These are phyloP conservation scores for Lycophotia porphyrea DNA, from an alignment of 2,888 invertebrate genomes.

Conservation along the genomic window DNA sequence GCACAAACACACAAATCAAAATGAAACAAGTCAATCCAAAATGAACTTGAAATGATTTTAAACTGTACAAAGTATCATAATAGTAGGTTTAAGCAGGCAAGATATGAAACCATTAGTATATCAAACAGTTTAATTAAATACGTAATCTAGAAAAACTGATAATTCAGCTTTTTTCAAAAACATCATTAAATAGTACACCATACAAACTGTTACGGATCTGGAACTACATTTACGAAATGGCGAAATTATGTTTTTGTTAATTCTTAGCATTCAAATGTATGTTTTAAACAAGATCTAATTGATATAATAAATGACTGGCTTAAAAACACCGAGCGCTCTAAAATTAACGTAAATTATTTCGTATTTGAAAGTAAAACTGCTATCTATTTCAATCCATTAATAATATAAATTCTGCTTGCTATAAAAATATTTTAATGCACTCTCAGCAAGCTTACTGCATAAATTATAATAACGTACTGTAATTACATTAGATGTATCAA, in stretches of 20 bases:
- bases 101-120: background rate
- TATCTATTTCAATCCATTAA: slow-evolving; percentile 52
- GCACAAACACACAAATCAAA: background rate
- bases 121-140: background rate
- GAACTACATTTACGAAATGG: background rate
- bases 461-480: slow-evolving; percentile 41
- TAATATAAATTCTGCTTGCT: slow-evolving; percentile 30
- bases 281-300: no score
- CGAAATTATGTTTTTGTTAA: background rate
- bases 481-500: slow-evolving; percentile 59
- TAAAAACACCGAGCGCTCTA: background rate
- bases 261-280: background rate
- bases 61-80: background rate
- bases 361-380: slow-evolving; percentile 17
- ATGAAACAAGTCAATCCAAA: background rate
- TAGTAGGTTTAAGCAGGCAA: no score
- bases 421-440: slow-evolving; percentile 54
- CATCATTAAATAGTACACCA: background rate
- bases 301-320: background rate
- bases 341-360: background rate
- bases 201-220: background rate
- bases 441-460: slow-evolving; percentile 38
- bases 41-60: background rate
- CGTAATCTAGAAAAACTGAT: background rate
- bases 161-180: background rate